Evolutionary conservation across 2,888 invertebrate genomes (phyloP), one percentile per base, ranked within the genome.

Genomic region (Drosophila mimetica): DNA sequence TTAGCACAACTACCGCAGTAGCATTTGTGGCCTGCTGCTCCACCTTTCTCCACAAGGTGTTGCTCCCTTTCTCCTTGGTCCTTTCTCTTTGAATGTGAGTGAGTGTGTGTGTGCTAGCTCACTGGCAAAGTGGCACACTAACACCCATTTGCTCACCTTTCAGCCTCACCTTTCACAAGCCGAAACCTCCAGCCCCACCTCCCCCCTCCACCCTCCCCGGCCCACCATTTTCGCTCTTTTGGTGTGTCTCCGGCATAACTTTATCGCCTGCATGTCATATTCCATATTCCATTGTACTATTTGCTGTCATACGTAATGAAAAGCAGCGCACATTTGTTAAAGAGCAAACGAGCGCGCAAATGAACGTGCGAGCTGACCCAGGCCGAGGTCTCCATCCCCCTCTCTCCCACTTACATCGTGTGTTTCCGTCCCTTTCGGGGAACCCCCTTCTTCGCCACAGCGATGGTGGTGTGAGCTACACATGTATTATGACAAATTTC

Each of bases 241-340:
- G 63, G 60, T 71, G 39, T 71, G 53, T 61, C 65, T 72, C 61
- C 58, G 83, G 82, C 88, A 83, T 87, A 87, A 82, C 87, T 87
- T 77, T 87, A 84, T 86, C 82, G 82, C 86, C 75, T 75, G 80
- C 80, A 87, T 88, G 89, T 89, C 89, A 89, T 84, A 87, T 81
- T 73, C 75, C 79, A 78, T 75, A 76, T 84, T 80, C 88, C 76
- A 87, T 89, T 84, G 79, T 85, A 75, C 77, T 86, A 79, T 72
- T 81, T 81, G 77, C 76, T 77, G 77, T 88, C 83, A 83, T 79
- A 69, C 83, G 77, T 86, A 75, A 79, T 88, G 77, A 82, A 74
- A 78, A 71, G 67, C 74, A 72, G 67, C 76, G 76, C 74, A 82
- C 87, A 78, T 87, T 87, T 76, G 82, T 85, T 87, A 79, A 73